Percentiles rank a stretch among this genome's conserved stretches.
Evolutionary conservation across 2,113 vertebrate species (phyloP).

Genomic region (Callaeas wilsoni): DNA sequence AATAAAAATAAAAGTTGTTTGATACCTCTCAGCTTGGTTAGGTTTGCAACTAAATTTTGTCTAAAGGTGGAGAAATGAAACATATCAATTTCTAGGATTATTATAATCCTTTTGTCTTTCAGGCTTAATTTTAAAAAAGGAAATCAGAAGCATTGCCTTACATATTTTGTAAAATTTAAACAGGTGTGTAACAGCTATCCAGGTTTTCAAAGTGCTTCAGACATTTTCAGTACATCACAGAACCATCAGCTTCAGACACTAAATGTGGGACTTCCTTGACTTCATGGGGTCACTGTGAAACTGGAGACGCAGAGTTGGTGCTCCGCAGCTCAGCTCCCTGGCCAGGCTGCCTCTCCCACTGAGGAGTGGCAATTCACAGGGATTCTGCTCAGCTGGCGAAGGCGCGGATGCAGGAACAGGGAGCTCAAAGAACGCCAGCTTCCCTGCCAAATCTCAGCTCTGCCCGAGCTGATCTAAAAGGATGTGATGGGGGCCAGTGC

Average conservation of each 20-base stretch:
- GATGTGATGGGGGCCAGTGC: not conserved
- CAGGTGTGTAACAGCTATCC: not conserved
- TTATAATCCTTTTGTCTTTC: not conserved
- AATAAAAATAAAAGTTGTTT: not conserved
- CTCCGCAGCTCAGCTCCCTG: not conserved
- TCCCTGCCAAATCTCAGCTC: not conserved
- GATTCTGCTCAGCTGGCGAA: not conserved
- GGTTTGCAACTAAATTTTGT: not conserved
- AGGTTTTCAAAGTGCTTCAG: not conserved
- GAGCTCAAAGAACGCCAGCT: not conserved
- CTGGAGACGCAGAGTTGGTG: not conserved
- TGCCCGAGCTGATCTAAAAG: not conserved
- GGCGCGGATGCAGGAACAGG: not conserved
- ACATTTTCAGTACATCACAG: not conserved
- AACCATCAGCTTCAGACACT: not conserved
- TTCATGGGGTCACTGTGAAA: fast-evolving
- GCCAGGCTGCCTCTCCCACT: not conserved
- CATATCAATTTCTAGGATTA: not conserved
- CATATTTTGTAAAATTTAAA: not conserved
- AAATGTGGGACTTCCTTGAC: not conserved
- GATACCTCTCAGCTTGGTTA: not conserved
- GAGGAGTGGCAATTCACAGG: not conserved
- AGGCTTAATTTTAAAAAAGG: not conserved
- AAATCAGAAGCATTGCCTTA: not conserved
- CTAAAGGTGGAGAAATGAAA: not conserved